Evolutionary conservation across 2,888 invertebrate genomes (phyloP).

Genomic region (Himalopsyche japonica): DNA sequence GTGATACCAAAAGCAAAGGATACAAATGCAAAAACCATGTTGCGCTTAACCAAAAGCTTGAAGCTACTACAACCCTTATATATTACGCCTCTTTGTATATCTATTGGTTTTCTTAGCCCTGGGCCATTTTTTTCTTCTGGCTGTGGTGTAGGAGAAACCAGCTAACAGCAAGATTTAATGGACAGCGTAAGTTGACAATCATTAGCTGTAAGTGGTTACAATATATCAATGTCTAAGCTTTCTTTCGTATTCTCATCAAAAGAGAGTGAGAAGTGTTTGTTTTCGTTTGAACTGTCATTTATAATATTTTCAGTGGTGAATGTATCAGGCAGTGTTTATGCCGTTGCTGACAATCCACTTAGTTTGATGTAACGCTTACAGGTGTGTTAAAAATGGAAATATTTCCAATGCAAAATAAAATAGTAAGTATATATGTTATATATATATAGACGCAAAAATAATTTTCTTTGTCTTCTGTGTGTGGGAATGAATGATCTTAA

Average conservation of each 20-base stretch:
- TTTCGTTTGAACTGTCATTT: conserved; percentile 41
- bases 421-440: not conserved
- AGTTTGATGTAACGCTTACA: not conserved
- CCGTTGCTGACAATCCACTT: conserved; percentile 19
- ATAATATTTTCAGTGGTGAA: conserved; percentile 27
- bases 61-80: conserved; percentile 7
- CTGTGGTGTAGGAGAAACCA: conserved; percentile 17
- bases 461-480: too few relatives aligned
- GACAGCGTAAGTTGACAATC: conserved; percentile 41
- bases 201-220: conserved; percentile 39
- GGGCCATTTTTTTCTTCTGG: not conserved
- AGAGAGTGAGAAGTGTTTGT: conserved; percentile 31
- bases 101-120: not conserved
- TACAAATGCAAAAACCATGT: conserved; percentile 40
- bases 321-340: conserved; percentile 6
- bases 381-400: not conserved
- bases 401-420: not conserved
- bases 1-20: conserved; percentile 6
- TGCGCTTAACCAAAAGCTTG: conserved; percentile 33
- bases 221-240: conserved; percentile 39
- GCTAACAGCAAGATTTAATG: conserved; percentile 34
- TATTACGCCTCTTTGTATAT: not conserved
- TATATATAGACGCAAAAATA: too few relatives aligned
- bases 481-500: too few relatives aligned
- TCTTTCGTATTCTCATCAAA: conserved; percentile 31